Conservation (phyloP, 2,888 invertebrate species). For the Apodemia zela region DNA sequence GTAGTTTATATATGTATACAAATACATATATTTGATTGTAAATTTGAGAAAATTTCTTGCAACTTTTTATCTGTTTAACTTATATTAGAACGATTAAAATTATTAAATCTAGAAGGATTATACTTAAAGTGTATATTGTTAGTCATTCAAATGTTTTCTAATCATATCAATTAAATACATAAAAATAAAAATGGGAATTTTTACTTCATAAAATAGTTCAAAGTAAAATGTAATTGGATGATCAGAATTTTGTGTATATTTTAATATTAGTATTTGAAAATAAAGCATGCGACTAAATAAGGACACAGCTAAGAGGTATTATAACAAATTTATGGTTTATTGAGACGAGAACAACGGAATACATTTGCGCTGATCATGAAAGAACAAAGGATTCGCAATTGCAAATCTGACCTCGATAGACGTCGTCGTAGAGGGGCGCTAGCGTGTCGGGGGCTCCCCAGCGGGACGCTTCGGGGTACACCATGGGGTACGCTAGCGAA, state of each 20-base stretch:
- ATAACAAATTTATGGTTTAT: conserved; percentile 17
- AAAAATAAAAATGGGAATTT: no score
- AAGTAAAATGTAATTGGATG: no score
- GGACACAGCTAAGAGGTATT: conserved; percentile 7
- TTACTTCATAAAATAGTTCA: no score
- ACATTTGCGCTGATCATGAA: conserved; percentile 26
- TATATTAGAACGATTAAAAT: no score
- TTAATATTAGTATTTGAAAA: conserved; percentile 2
- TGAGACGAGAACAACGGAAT: conserved; percentile 23
- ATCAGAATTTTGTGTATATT: neutral
- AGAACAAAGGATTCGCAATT: conserved; percentile 46
- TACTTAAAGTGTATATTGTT: no score
- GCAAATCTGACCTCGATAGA: conserved; percentile 81
- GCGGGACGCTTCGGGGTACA: conserved; percentile 82
- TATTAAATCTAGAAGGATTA: no score
- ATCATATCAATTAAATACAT: no score
- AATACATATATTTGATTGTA: no score
- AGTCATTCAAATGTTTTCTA: no score
- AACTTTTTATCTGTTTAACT: no score
- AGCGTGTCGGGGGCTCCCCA: conserved; percentile 83
- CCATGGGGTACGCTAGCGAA: conserved; percentile 62
- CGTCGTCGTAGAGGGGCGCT: conserved; percentile 84
- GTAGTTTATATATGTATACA: no score
- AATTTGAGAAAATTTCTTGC: no score
- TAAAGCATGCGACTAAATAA: conserved; percentile 6